These are phyloP conservation scores for pig (Sus scrofa) DNA, from an alignment of 2,113 vertebrate species.

Conservation along the genomic window DNA sequence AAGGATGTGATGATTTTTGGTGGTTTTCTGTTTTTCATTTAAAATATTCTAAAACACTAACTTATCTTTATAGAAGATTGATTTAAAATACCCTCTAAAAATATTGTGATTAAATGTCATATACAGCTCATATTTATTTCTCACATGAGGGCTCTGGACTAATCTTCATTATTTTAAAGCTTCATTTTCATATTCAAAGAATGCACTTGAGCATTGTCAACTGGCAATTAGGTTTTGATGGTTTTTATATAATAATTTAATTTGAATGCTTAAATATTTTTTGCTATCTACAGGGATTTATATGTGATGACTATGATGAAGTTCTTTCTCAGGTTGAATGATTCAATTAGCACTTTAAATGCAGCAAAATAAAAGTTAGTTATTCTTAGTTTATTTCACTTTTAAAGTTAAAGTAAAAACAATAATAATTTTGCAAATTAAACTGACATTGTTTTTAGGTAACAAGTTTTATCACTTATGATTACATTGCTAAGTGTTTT, in stretches of 20 bases:
- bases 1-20: neutral
- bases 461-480: neutral
- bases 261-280: constrained; percentile 61
- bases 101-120: constrained; percentile 15
- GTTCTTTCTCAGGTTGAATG: neutral
- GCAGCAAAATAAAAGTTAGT: neutral
- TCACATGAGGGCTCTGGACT: neutral
- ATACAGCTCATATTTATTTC: constrained; percentile 15
- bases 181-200: constrained; percentile 57
- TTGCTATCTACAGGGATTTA: neutral
- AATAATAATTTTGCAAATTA: neutral
- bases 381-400: neutral
- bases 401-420: neutral
- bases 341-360: constrained; percentile 11
- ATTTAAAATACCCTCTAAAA: constrained; percentile 46
- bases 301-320: neutral
- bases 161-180: constrained; percentile 20
- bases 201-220: neutral
- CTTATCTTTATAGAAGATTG: neutral
- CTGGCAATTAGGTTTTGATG: constrained; percentile 59
- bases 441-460: neutral
- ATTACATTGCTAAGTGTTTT: neutral
- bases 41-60: neutral
- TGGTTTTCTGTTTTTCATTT: constrained; percentile 33
- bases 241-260: constrained; percentile 54